Conservation (phyloP, 1,140 invertebrate species). For the Achatina immaculata region DNA sequence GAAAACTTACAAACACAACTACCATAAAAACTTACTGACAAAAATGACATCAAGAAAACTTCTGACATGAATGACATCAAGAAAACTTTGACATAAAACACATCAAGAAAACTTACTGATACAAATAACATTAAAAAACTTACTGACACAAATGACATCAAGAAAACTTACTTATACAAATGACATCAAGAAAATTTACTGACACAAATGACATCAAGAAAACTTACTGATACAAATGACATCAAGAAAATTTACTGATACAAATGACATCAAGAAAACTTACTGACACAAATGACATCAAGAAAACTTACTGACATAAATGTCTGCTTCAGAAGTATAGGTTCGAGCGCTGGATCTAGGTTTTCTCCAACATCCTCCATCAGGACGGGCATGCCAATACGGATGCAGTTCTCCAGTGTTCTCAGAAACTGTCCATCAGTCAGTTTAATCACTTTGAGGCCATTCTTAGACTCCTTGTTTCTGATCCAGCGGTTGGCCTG, state of each 20-base stretch:
- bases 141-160: too few species aligned
- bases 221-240: too few species aligned
- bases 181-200: too few species aligned
- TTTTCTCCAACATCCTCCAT: constrained; percentile 70
- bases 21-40: too few species aligned
- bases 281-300: constrained; percentile 64
- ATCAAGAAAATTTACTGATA: neutral
- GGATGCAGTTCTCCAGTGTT: constrained; percentile 70
- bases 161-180: too few species aligned
- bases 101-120: too few species aligned
- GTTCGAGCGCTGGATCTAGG: constrained; percentile 72
- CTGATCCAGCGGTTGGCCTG: constrained; percentile 88
- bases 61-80: too few species aligned
- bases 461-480: constrained; percentile 82
- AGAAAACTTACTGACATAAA: constrained; percentile 72
- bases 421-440: constrained; percentile 74
- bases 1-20: too few species aligned
- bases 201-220: too few species aligned
- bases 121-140: too few species aligned
- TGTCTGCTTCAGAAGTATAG: constrained; percentile 72
- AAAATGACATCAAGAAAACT: too few species aligned
- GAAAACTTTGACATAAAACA: too few species aligned
- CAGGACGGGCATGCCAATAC: constrained; percentile 70
- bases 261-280: neutral
- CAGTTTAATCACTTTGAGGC: constrained; percentile 83